A percentile compares a stretch with the other conserved stretches of the same genome.
These are phyloP conservation scores for Zonitis immaculata DNA, from an alignment of 2,888 invertebrate genomes.

Conservation along the genomic window DNA sequence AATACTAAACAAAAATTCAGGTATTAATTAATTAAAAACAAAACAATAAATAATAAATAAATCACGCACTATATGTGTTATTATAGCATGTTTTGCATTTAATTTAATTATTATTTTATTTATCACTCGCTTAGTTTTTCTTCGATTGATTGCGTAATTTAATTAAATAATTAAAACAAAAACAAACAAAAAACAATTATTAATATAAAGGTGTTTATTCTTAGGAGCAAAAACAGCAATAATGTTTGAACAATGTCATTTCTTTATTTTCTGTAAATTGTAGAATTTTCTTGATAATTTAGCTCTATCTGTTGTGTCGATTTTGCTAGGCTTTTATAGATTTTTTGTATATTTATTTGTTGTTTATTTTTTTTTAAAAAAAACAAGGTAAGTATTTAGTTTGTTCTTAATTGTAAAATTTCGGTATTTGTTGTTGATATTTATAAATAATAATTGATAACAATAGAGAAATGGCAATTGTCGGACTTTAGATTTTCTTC, in stretches of 20 bases:
- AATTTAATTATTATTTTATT: constrained; percentile 32
- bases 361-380: constrained; percentile 20
- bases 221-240: constrained; percentile 17
- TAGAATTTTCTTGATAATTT: constrained; percentile 38
- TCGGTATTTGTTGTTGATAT: not conserved
- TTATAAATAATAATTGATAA: constrained; percentile 8
- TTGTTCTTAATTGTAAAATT: constrained; percentile 1
- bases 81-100: constrained; percentile 48
- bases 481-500: constrained; percentile 12
- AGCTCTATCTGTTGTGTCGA: constrained; percentile 44
- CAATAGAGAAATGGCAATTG: constrained; percentile 30
- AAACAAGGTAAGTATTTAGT: constrained; percentile 36
- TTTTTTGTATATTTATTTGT: constrained; percentile 14
- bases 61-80: constrained; percentile 49
- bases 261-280: constrained; percentile 23
- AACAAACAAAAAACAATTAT: too few relatives aligned
- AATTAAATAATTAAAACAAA: constrained; percentile 26
- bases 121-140: constrained; percentile 49
- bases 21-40: not conserved
- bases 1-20: not conserved
- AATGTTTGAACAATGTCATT: constrained; percentile 43
- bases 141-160: constrained; percentile 27
- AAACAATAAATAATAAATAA: constrained; percentile 17
- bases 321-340: constrained; percentile 41
- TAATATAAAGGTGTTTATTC: too few relatives aligned